A percentile compares a stretch with the other conserved stretches of the same genome.
These are phyloP conservation scores for Leptinotarsa rubiginosa DNA, from an alignment of 2,888 invertebrate species.

Conservation along the genomic window DNA sequence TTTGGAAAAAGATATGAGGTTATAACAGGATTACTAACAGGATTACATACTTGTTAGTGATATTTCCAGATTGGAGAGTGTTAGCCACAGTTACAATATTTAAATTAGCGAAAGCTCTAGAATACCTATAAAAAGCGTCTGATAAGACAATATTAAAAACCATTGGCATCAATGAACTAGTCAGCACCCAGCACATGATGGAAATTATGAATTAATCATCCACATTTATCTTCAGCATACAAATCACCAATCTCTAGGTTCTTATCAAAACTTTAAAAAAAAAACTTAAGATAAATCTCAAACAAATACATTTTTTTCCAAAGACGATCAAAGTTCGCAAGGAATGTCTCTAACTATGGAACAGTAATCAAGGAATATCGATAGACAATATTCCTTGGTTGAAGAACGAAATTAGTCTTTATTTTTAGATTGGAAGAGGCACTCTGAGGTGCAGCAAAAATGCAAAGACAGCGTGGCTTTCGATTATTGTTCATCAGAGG, in stretches of 20 bases:
- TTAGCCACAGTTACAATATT: no score
- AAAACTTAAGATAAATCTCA: neutral
- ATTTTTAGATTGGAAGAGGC: no score
- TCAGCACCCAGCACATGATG: no score
- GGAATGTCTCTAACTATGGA: neutral
- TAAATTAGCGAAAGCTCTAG: no score
- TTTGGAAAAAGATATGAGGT: no score
- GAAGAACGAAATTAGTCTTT: no score
- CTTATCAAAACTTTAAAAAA: constrained; percentile 1
- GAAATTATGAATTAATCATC: neutral
- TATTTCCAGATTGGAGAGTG: no score
- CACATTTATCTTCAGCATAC: neutral
- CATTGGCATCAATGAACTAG: neutral
- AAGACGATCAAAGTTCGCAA: neutral
- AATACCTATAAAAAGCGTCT: no score
- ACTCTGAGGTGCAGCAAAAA: neutral
- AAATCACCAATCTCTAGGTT: neutral
- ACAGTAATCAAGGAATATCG: neutral
- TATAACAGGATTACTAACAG: no score
- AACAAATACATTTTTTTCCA: neutral
- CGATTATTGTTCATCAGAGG: neutral
- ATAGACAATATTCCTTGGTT: neutral
- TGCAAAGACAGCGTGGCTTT: neutral
- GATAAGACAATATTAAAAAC: no score
- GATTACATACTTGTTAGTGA: no score